Conservation (phyloP, 2,113 vertebrate species). For the Seriola dumerili region DNA sequence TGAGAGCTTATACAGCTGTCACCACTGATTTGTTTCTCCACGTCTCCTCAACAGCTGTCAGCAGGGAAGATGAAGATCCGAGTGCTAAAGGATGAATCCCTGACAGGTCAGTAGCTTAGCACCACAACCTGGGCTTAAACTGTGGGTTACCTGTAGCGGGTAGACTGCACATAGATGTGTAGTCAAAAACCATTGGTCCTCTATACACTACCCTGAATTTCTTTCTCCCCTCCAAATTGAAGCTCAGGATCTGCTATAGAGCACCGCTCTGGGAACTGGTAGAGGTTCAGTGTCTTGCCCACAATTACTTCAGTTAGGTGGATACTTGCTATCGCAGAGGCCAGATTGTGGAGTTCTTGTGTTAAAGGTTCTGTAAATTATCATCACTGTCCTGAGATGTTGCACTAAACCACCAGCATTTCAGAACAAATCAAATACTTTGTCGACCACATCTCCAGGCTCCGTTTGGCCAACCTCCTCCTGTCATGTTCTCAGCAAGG, state of each 20-base stretch:
- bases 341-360: neutral
- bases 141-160: conserved; percentile 22
- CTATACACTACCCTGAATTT: neutral
- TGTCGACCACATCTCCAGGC: no score
- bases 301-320: neutral
- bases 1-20: neutral
- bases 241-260: conserved; percentile 11
- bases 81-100: conserved; percentile 86
- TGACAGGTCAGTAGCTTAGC: conserved; percentile 72
- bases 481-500: no score
- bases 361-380: no score
- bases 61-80: conserved; percentile 89
- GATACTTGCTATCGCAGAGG: conserved; percentile 2
- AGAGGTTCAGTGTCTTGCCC: conserved; percentile 15
- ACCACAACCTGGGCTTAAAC: conserved; percentile 15
- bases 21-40: conserved; percentile 34
- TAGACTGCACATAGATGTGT: neutral
- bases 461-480: no score
- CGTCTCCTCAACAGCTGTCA: conserved; percentile 81
- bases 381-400: no score
- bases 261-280: conserved; percentile 1
- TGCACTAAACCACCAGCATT: no score
- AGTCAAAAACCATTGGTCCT: neutral
- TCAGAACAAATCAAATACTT: no score
- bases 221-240: conserved; percentile 2